Percentiles rank a stretch among this genome's conserved stretches.
Conservation (phyloP, 2,888 invertebrate genomes). For the Dendrolimus pini region DNA sequence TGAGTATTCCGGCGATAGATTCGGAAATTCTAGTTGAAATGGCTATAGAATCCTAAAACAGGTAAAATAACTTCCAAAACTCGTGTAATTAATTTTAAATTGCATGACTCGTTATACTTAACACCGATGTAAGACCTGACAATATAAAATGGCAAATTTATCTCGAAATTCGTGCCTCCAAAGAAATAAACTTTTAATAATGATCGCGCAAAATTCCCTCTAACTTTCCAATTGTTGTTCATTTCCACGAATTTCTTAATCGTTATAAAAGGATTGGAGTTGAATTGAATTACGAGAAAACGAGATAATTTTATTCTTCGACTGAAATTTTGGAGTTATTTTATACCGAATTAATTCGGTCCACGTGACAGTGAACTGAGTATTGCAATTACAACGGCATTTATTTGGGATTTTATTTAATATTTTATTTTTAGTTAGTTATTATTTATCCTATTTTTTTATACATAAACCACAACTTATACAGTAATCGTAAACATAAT, state of each 20-base stretch:
- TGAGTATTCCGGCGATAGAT: no score
- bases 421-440: no score
- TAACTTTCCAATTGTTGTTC: not conserved
- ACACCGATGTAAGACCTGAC: not conserved
- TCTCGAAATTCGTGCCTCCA: not conserved
- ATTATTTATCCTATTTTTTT: no score
- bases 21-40: no score
- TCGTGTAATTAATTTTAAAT: constrained; percentile 4
- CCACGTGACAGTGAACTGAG: no score
- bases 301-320: not conserved
- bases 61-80: not conserved
- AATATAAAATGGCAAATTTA: not conserved
- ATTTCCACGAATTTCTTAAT: not conserved
- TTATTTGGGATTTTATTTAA: no score
- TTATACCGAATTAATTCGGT: no score
- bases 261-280: not conserved
- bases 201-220: not conserved
- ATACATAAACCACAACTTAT: no score
- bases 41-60: no score
- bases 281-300: not conserved
- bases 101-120: not conserved
- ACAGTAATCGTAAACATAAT: no score
- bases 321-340: no score
- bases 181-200: not conserved
- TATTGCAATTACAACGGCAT: no score